Conservation (phyloP, 1,140 invertebrate species). For the Drosophila bocki region DNA sequence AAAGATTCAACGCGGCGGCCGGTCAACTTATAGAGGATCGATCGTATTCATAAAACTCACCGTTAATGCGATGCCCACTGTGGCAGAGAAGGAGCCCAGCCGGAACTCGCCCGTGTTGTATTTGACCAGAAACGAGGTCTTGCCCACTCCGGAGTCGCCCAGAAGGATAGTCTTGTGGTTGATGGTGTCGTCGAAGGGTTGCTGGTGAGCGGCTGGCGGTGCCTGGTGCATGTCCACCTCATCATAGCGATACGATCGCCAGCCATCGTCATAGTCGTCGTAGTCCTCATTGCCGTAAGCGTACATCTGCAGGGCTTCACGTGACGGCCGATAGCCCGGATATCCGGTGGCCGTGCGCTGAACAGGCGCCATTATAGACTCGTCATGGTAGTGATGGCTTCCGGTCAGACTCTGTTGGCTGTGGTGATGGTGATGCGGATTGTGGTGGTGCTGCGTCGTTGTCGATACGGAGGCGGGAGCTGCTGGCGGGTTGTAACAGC, state of each 20-base stretch:
- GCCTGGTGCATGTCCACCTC: slow-evolving; percentile 78
- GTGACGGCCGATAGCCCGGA: slow-evolving; percentile 90
- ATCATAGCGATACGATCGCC: slow-evolving; percentile 84
- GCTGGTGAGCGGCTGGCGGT: slow-evolving; percentile 46
- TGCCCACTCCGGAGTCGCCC: slow-evolving; percentile 97
- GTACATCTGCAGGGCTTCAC: slow-evolving; percentile 87
- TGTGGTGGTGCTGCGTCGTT: slow-evolving; percentile 37
- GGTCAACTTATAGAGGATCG: not conserved
- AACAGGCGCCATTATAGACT: slow-evolving; percentile 72
- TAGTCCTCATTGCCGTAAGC: slow-evolving; percentile 69
- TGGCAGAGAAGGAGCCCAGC: slow-evolving; percentile 95
- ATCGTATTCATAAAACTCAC: slow-evolving; percentile 64
- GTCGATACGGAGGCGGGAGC: slow-evolving; percentile 52
- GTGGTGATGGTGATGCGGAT: slow-evolving; percentile 65
- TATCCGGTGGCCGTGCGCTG: slow-evolving; percentile 90
- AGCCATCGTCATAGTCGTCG: slow-evolving; percentile 78
- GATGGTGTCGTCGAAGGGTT: slow-evolving; percentile 80
- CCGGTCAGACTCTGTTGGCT: slow-evolving; percentile 75
- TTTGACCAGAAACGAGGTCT: slow-evolving; percentile 97
- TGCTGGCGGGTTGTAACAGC: slow-evolving; percentile 74
- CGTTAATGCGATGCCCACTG: slow-evolving; percentile 97
- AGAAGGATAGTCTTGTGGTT: slow-evolving; percentile 86
- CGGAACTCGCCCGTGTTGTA: slow-evolving; percentile 98
- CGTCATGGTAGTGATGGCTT: slow-evolving; percentile 79
- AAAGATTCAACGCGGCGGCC: not conserved